Percentiles rank a stretch among this genome's conserved stretches.
phyloP scores from a whole-genome alignment of 2,797 vertebrate genomes.

The Aotus griseimembra region DNA sequence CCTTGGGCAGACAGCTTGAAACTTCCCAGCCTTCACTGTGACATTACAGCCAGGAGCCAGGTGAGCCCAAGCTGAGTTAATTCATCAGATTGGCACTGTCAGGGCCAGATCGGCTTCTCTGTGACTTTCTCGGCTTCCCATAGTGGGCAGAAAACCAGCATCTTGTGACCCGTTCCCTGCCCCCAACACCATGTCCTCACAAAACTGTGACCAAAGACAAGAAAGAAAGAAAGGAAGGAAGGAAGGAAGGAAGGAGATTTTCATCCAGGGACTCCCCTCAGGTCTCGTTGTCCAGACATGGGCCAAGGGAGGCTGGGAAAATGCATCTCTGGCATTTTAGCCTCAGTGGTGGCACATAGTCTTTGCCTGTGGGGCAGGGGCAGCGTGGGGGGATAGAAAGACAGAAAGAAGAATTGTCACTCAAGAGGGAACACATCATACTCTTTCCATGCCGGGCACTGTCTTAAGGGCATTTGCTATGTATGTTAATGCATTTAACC shows the following conservation, averaged over 20 bases:
- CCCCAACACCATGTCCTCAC: background rate
- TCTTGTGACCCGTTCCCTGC: background rate
- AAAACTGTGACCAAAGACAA: background rate
- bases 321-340: background rate
- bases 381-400: fast-evolving
- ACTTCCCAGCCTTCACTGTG: background rate
- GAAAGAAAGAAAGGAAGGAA: too few species aligned
- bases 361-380: background rate
- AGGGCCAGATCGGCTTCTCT: background rate
- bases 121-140: background rate
- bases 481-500: too few species aligned
- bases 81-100: too few species aligned
- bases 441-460: too few species aligned
- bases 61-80: background rate
- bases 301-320: background rate
- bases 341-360: background rate
- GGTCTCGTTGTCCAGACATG: background rate
- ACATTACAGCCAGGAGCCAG: background rate
- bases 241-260: background rate
- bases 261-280: background rate
- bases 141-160: background rate
- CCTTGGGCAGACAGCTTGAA: background rate
- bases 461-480: background rate
- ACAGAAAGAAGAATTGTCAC: background rate
- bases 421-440: background rate